These are phyloP conservation scores for Plectrocnemia conspersa DNA, from an alignment of 1,140 invertebrate species.

Conservation along the genomic window DNA sequence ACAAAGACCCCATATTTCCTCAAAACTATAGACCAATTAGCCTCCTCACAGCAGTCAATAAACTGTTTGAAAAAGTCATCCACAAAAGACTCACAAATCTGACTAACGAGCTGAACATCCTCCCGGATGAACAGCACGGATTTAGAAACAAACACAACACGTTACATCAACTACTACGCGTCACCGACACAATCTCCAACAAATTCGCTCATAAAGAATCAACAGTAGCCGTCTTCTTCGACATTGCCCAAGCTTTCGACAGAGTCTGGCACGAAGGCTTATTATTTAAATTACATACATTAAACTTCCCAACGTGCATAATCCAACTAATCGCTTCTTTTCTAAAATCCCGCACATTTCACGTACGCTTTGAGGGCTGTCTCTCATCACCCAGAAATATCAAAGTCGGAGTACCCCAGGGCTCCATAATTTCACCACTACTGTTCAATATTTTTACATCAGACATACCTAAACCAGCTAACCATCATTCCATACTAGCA, in stretches of 20 bases:
- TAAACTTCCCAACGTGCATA: not conserved
- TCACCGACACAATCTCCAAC: not conserved
- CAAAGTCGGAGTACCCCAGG: constrained; percentile 33
- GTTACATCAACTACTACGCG: constrained; percentile 12
- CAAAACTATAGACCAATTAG: constrained; percentile 1
- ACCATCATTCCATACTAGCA: constrained; percentile 11
- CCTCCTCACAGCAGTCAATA: not conserved
- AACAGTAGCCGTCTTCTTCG: no score
- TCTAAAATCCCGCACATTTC: constrained; percentile 30
- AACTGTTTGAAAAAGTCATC: constrained; percentile 30
- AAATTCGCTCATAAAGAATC: not conserved
- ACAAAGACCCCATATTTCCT: not conserved
- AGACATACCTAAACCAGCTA: constrained; percentile 27
- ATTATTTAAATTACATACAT: no score
- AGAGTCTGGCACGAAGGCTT: no score
- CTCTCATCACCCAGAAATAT: constrained; percentile 21
- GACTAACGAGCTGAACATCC: not conserved
- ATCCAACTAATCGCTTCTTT: constrained; percentile 30
- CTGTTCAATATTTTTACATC: constrained; percentile 32
- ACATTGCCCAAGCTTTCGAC: no score
- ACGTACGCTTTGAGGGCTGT: no score
- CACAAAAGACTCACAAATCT: constrained; percentile 18
- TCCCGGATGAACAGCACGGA: constrained; percentile 14
- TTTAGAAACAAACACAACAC: constrained; percentile 9
- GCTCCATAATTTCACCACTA: constrained; percentile 28